Conservation (phyloP, 2,888 invertebrate species). For the Tipula confusa region DNA sequence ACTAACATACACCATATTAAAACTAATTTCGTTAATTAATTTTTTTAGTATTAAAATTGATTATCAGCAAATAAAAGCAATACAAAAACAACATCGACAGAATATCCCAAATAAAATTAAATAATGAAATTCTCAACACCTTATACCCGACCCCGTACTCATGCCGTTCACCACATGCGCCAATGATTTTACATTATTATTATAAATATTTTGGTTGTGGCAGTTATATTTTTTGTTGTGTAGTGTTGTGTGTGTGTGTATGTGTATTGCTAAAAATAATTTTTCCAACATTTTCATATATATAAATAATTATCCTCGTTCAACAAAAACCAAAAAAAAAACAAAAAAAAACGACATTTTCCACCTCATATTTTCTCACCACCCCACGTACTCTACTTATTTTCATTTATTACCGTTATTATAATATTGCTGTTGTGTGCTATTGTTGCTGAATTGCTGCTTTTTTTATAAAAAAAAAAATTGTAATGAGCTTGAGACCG, state of each 20-base stretch:
- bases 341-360: neutral
- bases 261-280: neutral
- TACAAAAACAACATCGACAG: neutral
- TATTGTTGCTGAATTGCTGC: neutral
- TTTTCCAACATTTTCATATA: neutral
- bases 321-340: neutral
- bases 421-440: neutral
- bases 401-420: slow-evolving; percentile 12
- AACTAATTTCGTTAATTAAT: neutral
- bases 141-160: neutral
- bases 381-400: neutral
- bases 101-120: neutral
- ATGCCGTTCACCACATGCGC: neutral
- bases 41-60: neutral
- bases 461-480: neutral
- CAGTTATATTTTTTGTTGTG: no score
- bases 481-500: neutral
- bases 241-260: no score
- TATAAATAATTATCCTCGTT: neutral
- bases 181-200: neutral
- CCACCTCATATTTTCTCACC: neutral
- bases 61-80: neutral
- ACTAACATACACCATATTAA: neutral
- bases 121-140: neutral
- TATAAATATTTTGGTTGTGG: neutral